Percentiles rank a stretch among this genome's conserved stretches.
Evolutionary conservation across 2,888 invertebrate genomes (phyloP).

Genomic region (Agrilus mali): DNA sequence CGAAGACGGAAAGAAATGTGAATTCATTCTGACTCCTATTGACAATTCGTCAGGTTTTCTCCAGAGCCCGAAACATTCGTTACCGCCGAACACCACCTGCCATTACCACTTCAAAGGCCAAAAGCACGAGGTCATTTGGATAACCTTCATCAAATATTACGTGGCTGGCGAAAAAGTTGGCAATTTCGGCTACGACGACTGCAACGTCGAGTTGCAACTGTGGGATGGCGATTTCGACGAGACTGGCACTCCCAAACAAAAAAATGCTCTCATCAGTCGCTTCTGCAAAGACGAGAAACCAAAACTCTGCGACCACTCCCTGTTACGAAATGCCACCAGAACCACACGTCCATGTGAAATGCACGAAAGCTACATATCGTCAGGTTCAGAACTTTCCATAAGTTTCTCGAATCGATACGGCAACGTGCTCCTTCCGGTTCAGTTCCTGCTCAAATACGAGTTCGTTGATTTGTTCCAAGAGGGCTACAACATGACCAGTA

Average conservation of each 20-base stretch:
- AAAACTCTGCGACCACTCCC: conserved; percentile 59
- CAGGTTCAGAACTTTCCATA: conserved; percentile 61
- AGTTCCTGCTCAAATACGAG: conserved; percentile 69
- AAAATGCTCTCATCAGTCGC: conserved; percentile 51
- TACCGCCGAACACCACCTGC: conserved; percentile 73
- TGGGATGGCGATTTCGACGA: conserved; percentile 55
- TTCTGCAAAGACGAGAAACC: conserved; percentile 69
- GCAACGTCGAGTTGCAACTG: conserved; percentile 60
- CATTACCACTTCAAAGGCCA: conserved; percentile 67
- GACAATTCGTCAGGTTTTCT: conserved; percentile 61
- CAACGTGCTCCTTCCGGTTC: conserved; percentile 66
- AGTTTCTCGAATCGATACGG: conserved; percentile 64
- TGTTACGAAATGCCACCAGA: conserved; percentile 58
- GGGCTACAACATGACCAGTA: conserved; percentile 49
- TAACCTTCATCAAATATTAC: conserved; percentile 73
- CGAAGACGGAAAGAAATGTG: conserved; percentile 59
- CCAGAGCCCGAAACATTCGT: conserved; percentile 62
- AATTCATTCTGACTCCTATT: conserved; percentile 62
- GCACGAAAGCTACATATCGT: conserved; percentile 66
- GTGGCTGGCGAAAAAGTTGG: conserved; percentile 48
- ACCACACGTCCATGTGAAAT: conserved; percentile 58
- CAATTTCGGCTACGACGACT: conserved; percentile 55
- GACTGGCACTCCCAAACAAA: conserved; percentile 20
- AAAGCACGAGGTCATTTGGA: conserved; percentile 67
- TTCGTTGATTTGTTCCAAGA: conserved; percentile 66